Evolutionary conservation across 2,113 vertebrate genomes (phyloP).

Genomic region (Tamias sibiricus): DNA sequence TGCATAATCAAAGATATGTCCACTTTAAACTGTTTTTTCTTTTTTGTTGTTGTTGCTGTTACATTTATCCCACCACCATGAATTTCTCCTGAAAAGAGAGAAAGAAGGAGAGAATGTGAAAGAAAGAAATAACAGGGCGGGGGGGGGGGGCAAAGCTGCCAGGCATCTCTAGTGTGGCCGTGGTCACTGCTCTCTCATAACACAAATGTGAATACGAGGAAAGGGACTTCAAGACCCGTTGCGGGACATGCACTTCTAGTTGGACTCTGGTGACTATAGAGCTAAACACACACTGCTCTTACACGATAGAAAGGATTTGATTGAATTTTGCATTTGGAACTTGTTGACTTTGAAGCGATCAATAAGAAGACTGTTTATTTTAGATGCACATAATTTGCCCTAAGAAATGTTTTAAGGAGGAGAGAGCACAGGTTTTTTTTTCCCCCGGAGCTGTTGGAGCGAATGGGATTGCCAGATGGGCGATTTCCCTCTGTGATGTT

Average conservation of each 20-base stretch:
- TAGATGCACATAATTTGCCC: constrained; percentile 92
- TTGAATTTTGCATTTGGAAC: constrained; percentile 90
- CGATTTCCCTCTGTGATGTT: constrained; percentile 94
- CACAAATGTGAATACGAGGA: constrained; percentile 81
- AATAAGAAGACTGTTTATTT: constrained; percentile 91
- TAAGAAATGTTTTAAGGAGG: constrained; percentile 91
- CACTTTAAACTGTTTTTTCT: constrained; percentile 79
- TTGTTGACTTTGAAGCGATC: constrained; percentile 91
- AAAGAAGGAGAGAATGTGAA: constrained; percentile 73
- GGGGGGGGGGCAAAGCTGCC: constrained; percentile 65
- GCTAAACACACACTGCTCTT: constrained; percentile 80
- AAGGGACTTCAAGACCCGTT: constrained; percentile 79
- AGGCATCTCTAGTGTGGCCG: constrained; percentile 75
- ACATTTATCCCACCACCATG: background rate
- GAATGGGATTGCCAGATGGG: constrained; percentile 94
- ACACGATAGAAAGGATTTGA: constrained; percentile 83
- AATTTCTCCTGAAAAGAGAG: constrained; percentile 55
- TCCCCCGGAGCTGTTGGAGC: constrained; percentile 89
- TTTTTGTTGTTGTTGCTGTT: background rate
- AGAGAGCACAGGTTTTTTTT: constrained; percentile 85
- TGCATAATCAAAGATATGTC: constrained; percentile 75
- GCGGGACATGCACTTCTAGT: constrained; percentile 78
- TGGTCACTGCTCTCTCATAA: constrained; percentile 83
- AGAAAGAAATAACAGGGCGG: constrained; percentile 66
- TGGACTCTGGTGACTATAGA: constrained; percentile 84